These are phyloP conservation scores for Indicator maculatus DNA, from an alignment of 2,113 vertebrate genomes.

Conservation along the genomic window DNA sequence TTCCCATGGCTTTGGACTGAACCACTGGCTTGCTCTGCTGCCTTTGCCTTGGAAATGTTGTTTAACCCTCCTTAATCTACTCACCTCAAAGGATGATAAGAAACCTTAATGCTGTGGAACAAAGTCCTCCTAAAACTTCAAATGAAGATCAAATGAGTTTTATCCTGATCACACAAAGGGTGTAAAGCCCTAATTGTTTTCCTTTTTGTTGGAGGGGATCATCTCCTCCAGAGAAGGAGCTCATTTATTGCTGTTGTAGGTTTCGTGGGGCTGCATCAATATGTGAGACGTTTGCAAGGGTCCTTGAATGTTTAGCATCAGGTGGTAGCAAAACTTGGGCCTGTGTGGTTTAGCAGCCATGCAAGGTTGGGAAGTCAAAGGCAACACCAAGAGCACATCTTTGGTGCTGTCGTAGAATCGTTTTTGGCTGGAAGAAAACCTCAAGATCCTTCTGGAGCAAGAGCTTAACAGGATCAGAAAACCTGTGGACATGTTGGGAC, in stretches of 20 bases:
- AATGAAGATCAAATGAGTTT: neutral
- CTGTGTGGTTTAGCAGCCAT: accelerated
- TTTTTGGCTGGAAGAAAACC: too few species aligned
- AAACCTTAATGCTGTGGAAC: neutral
- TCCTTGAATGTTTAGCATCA: neutral
- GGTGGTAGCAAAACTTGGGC: accelerated
- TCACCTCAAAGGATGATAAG: neutral
- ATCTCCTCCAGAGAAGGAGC: neutral
- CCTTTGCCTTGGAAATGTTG: neutral
- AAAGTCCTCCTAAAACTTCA: neutral
- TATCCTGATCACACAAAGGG: neutral
- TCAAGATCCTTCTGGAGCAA: neutral
- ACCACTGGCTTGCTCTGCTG: neutral
- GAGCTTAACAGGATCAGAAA: neutral
- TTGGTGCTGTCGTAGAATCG: neutral
- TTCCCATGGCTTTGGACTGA: neutral
- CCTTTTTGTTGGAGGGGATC: neutral
- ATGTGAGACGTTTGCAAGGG: neutral
- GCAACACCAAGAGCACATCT: accelerated
- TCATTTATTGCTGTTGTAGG: neutral
- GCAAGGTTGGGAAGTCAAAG: neutral
- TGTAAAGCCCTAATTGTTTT: neutral
- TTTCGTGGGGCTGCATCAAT: neutral
- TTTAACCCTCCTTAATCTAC: neutral
- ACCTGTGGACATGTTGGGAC: neutral